Evolutionary conservation across 1,140 invertebrate species (phyloP).

Genomic region (Ceratoteleas bidentatus): DNA sequence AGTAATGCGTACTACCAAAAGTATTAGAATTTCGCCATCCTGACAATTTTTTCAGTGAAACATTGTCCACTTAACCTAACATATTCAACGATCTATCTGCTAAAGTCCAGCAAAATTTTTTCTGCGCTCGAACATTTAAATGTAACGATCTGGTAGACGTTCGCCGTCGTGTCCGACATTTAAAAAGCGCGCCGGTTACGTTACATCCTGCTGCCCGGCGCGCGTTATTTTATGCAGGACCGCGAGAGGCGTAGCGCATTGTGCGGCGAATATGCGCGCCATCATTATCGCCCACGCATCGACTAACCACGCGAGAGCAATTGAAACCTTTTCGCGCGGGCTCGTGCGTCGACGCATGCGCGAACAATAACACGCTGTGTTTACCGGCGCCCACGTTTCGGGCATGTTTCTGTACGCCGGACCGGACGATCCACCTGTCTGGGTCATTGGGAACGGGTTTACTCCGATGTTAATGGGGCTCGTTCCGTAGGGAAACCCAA

Average conservation of each 20-base stretch:
- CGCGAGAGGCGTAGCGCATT: conserved; percentile 51
- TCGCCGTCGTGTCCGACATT: conserved; percentile 7
- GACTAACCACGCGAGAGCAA: conserved; percentile 73
- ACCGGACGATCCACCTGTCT: conserved; percentile 41
- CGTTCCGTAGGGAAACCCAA: conserved; percentile 6
- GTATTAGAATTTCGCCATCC: no score
- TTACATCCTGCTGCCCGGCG: conserved; percentile 40
- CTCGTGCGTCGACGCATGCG: conserved; percentile 43
- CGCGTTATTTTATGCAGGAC: conserved; percentile 56
- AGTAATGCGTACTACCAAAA: no score
- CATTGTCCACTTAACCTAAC: no score
- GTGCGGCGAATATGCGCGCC: conserved; percentile 55
- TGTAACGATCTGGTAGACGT: conserved; percentile 6
- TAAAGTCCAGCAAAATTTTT: no score
- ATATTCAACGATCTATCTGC: no score
- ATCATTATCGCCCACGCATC: conserved; percentile 76
- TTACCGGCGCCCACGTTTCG: conserved; percentile 48
- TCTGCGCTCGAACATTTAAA: neutral
- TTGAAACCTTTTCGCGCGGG: conserved; percentile 68
- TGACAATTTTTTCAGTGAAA: no score
- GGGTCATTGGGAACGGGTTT: conserved; percentile 21
- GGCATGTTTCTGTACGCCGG: conserved; percentile 10
- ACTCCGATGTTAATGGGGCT: conserved; percentile 2
- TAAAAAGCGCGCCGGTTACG: conserved; percentile 40
- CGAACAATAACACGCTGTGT: conserved; percentile 61